phyloP scores from a whole-genome alignment of 2,113 vertebrate genomes.

The Chaetorhynchus papuensis region DNA sequence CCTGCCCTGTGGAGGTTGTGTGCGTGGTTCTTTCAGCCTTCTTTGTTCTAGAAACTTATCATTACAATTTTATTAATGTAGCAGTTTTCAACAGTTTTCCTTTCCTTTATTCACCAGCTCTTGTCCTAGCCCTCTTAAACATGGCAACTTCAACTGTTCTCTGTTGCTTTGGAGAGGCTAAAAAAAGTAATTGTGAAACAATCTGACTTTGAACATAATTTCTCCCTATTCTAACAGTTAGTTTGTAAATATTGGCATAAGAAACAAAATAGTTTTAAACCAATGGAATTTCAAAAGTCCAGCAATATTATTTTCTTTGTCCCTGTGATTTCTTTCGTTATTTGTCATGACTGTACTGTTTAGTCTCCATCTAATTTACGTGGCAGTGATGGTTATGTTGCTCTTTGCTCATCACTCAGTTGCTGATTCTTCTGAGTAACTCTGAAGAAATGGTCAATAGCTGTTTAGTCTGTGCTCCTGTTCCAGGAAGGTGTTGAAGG shows the following conservation, averaged over 20 bases:
- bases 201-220: background rate
- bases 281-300: background rate
- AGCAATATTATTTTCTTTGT: background rate
- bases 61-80: background rate
- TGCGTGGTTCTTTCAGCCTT: background rate
- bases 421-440: background rate
- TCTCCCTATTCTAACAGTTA: background rate
- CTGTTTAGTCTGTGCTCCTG: background rate
- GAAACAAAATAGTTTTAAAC: background rate
- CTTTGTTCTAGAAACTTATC: background rate
- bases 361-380: fast-evolving
- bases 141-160: background rate
- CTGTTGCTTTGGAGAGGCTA: background rate
- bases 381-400: background rate
- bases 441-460: background rate
- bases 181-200: background rate
- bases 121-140: background rate
- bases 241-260: background rate
- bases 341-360: background rate
- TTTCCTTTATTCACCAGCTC: background rate
- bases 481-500: background rate
- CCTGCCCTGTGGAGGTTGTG: background rate
- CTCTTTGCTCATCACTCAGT: background rate
- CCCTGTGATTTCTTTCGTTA: background rate
- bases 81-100: background rate